Base-by-base conservation (phyloP, 2,113 vertebrate species). In the Psettodes erumei region DNA sequence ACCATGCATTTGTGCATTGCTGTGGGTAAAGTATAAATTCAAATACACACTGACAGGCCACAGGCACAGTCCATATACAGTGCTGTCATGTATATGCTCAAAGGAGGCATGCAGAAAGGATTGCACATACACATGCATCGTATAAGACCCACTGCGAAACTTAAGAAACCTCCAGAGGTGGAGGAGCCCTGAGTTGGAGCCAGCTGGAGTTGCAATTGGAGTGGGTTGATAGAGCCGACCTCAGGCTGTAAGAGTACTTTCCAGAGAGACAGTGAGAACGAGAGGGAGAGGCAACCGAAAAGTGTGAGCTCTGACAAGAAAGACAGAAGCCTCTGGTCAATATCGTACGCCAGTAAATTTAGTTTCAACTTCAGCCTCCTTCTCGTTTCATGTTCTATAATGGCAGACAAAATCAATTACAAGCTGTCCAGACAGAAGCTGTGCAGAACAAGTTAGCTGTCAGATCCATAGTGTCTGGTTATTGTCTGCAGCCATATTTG, bases 181-280 rank as follows among this genome's bases (percentile, higher is more conserved):
- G 61, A 55, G 45, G 3, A 58, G 28, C 59, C 30, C 1, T 61
- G 19, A 47, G 37, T 56, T 58, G 1, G 33, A 67, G n/a, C 15
- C 71, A 71, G n/a, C 43, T 48, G 21, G 16, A 79, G 40, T 48
- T 75, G 76, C 77, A 75, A 68, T 54, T 74, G 58, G 16, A 62
- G 71, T 67, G 56, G 47, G 50, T 48, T 72, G 70, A 61, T 48
- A n/a, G 38, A 79, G 56, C 10, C 4, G 4, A 74, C 54, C 13
- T 45, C 75, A 67, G 23, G 60, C 48, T 70, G 33, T 32, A 38
- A 45, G 32, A 81, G 67, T 18, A 21, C 16, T 68, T 75, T 74
- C 33, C n/a, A 71, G 40, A 61, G 42, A 66, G 67, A 76, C 40
- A 43, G 59, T 58, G 13, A 27, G 33, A 59, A 53, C 0, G 2